Percentiles rank a stretch among this genome's conserved stretches.
Conservation (phyloP, 2,113 vertebrate genomes). For the Brachirus orientalis region DNA sequence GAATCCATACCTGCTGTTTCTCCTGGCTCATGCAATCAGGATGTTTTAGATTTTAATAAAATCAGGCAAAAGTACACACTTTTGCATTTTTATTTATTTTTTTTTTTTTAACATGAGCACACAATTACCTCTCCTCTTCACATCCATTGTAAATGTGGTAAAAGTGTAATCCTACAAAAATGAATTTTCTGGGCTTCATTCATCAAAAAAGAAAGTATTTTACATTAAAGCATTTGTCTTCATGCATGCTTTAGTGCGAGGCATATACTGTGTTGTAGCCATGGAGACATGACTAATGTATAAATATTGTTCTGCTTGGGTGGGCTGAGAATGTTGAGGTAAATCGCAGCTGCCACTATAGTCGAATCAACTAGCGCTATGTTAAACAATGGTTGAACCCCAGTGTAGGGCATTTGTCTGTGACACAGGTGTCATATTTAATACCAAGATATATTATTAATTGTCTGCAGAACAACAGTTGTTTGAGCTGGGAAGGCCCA, state of each 20-base stretch:
- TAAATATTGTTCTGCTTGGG: slow-evolving; percentile 87
- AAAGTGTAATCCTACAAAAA: not conserved
- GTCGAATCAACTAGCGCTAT: slow-evolving; percentile 60
- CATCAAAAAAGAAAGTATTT: slow-evolving; percentile 18
- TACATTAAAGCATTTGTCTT: slow-evolving; percentile 24
- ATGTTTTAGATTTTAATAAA: no score
- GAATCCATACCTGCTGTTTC: no score
- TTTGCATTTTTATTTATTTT: no score
- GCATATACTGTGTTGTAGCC: slow-evolving; percentile 12
- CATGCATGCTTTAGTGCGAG: not conserved
- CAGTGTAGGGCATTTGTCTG: slow-evolving; percentile 68
- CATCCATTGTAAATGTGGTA: no score
- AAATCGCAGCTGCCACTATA: slow-evolving; percentile 86
- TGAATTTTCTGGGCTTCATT: not conserved
- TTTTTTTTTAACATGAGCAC: no score
- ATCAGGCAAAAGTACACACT: no score
- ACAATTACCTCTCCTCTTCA: no score
- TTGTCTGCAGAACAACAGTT: slow-evolving; percentile 63
- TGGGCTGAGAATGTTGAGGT: slow-evolving; percentile 81
- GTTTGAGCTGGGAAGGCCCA: slow-evolving; percentile 66
- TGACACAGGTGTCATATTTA: slow-evolving; percentile 88
- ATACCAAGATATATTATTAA: slow-evolving; percentile 86
- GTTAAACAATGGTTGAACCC: slow-evolving; percentile 76
- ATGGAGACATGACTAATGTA: slow-evolving; percentile 77
- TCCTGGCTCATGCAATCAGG: no score